Evolutionary conservation across 1,140 invertebrate genomes (phyloP).

Genomic region (Batillaria attramentaria): DNA sequence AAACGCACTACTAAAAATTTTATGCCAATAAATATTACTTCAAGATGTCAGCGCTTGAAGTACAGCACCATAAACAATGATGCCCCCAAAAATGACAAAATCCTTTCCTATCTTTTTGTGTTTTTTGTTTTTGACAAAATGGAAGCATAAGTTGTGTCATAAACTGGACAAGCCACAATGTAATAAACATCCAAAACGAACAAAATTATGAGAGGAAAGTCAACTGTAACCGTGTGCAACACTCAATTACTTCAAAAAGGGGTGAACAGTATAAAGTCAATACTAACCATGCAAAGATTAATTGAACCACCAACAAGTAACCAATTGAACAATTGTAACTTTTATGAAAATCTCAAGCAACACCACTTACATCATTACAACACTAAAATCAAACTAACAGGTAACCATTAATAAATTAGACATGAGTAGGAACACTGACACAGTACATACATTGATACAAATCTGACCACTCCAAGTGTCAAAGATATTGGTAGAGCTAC

Average conservation of each 20-base stretch:
- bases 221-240: neutral
- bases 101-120: constrained; percentile 23
- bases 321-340: neutral
- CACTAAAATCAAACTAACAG: neutral
- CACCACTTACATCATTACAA: constrained; percentile 3
- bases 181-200: neutral
- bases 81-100: no score
- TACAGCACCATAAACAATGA: no score
- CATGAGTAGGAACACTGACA: neutral
- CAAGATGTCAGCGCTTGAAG: no score
- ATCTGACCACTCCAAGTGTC: neutral
- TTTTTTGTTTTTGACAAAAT: constrained; percentile 30
- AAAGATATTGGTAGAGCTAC: neutral
- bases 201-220: neutral
- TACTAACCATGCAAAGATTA: constrained; percentile 29
- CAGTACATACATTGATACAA: constrained; percentile 8
- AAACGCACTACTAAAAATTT: neutral
- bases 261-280: neutral
- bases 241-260: constrained; percentile 12
- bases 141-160: constrained; percentile 23
- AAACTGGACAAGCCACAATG: neutral
- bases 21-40: neutral
- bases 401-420: constrained; percentile 1
- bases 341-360: constrained; percentile 3
- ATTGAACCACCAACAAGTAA: constrained; percentile 15